phyloP scores from a whole-genome alignment of 2,888 invertebrate species.

The Desoria tigrina region DNA sequence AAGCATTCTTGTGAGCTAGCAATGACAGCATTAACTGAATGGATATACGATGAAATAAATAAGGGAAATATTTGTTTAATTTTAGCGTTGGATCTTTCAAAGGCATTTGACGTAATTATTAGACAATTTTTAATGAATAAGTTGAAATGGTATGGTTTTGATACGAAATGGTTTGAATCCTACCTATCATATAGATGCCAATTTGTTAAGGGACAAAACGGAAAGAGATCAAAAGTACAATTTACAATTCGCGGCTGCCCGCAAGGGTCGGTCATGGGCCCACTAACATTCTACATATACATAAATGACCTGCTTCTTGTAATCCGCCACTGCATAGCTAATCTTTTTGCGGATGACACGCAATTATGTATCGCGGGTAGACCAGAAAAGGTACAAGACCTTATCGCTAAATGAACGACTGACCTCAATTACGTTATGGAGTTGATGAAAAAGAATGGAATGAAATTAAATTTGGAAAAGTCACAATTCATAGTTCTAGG shows the following conservation, averaged over 20 bases:
- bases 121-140: neutral
- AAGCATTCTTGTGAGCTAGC: neutral
- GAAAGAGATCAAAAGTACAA: neutral
- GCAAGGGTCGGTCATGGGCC: neutral
- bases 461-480: no score
- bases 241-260: neutral
- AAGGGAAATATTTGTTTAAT: constrained; percentile 16
- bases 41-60: constrained; percentile 4
- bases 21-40: constrained; percentile 3
- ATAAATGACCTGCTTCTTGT: neutral
- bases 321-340: neutral
- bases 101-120: constrained; percentile 6
- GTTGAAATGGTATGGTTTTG: constrained; percentile 3
- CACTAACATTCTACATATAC: neutral
- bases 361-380: no score
- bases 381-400: no score
- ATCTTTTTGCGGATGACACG: no score
- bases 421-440: no score
- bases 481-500: no score
- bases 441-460: no score
- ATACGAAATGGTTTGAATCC: constrained; percentile 6
- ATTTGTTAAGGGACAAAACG: neutral
- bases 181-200: neutral
- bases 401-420: no score
- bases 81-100: neutral